Conservation (phyloP, 1,140 invertebrate species). For the Portunus trituberculatus region DNA sequence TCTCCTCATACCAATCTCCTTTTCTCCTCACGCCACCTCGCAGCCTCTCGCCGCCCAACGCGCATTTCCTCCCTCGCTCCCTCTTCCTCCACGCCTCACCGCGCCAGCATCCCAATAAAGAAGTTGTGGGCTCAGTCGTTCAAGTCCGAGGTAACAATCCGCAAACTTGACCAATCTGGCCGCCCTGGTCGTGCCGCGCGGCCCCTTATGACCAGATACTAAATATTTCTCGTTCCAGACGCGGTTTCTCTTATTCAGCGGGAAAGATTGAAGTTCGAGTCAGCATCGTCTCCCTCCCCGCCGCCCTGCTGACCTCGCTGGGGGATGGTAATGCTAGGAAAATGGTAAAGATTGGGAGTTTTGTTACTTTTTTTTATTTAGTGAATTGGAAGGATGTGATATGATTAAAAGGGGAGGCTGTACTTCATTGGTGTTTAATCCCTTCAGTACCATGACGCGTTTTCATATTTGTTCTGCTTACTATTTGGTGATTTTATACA, state of each 20-base stretch:
- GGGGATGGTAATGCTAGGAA: too few relatives aligned
- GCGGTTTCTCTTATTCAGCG: background rate
- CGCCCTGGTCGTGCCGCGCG: background rate
- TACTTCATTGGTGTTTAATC: too few relatives aligned
- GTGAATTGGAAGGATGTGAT: background rate
- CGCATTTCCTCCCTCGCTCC: background rate
- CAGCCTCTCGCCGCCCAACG: background rate
- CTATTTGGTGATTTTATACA: too few relatives aligned
- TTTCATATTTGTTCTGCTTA: too few relatives aligned
- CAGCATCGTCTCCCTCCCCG: background rate
- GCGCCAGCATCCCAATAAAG: background rate
- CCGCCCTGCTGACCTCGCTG: background rate
- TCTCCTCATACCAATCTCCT: background rate
- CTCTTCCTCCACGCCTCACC: background rate
- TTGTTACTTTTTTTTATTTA: background rate
- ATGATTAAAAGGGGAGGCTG: background rate
- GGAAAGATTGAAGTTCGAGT: background rate
- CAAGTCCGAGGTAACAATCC: background rate
- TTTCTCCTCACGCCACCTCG: background rate
- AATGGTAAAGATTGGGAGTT: background rate
- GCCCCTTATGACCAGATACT: background rate
- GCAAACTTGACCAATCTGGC: background rate
- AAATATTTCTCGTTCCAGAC: background rate
- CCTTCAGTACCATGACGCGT: too few relatives aligned
- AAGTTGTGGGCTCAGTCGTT: background rate